These are phyloP conservation scores for Centruroides vittatus DNA, from an alignment of 1,140 invertebrate species.

Conservation along the genomic window DNA sequence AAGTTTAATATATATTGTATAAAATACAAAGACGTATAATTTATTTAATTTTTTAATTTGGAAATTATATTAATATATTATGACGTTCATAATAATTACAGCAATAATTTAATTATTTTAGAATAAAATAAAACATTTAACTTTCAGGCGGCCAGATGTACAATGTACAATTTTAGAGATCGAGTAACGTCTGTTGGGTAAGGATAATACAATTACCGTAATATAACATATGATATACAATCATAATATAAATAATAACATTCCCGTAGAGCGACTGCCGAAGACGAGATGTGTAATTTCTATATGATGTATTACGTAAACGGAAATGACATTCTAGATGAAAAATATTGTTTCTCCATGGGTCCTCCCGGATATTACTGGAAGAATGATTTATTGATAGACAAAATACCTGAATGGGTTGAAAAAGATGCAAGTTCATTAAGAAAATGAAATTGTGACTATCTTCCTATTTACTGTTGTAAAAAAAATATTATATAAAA, in stretches of 20 bases:
- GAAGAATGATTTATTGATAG: slow-evolving; percentile 42
- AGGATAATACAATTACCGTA: slow-evolving; percentile 23
- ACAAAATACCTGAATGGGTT: slow-evolving; percentile 49
- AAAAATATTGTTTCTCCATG: slow-evolving; percentile 70
- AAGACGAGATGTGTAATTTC: slow-evolving; percentile 99
- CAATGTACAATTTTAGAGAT: slow-evolving; percentile 59
- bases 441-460: background rate
- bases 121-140: too few species aligned
- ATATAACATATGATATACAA: background rate
- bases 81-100: too few species aligned
- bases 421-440: slow-evolving; percentile 43
- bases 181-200: slow-evolving; percentile 61
- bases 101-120: too few species aligned
- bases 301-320: slow-evolving; percentile 97
- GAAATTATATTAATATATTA: too few species aligned
- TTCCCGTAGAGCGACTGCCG: slow-evolving; percentile 54
- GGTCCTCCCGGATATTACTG: slow-evolving; percentile 74
- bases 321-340: slow-evolving; percentile 53
- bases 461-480: too few species aligned
- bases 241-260: background rate
- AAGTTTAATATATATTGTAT: too few species aligned
- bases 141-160: slow-evolving; percentile 67
- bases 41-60: too few species aligned
- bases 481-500: too few species aligned
- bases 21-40: too few species aligned